phyloP scores from a whole-genome alignment of 2,888 invertebrate species.

The Heliconius erato region DNA sequence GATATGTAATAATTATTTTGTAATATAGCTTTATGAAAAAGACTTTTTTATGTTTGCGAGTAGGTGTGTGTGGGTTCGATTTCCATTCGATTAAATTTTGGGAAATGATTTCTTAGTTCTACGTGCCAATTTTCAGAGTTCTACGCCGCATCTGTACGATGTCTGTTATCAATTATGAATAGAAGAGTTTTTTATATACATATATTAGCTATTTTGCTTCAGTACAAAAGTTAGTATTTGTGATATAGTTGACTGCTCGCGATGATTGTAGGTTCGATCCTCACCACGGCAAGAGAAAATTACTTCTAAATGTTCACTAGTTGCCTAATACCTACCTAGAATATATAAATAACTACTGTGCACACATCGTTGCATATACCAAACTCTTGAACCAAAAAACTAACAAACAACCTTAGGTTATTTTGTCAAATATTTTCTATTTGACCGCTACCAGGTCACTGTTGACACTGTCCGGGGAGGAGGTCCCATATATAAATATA shows the following conservation, averaged over 20 bases:
- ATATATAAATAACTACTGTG: background rate
- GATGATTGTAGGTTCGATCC: too few species aligned
- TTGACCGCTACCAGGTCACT: constrained; percentile 39
- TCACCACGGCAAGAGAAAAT: too few species aligned
- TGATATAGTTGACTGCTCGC: too few species aligned
- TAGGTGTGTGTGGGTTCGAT: background rate
- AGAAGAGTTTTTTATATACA: too few species aligned
- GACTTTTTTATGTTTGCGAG: background rate
- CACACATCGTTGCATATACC: background rate
- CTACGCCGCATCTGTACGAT: too few species aligned
- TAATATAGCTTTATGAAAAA: background rate
- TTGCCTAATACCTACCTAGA: too few species aligned
- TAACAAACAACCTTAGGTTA: background rate
- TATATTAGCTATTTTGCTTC: too few species aligned
- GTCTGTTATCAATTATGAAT: too few species aligned
- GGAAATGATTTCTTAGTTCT: too few species aligned
- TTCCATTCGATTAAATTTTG: background rate
- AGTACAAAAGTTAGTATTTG: too few species aligned
- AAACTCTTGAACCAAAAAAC: background rate
- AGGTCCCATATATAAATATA: constrained; percentile 40
- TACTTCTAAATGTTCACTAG: too few species aligned
- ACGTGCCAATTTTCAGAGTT: too few species aligned
- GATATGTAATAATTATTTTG: constrained; percentile 25
- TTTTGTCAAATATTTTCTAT: constrained; percentile 4
- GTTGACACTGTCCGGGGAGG: constrained; percentile 44